These are phyloP conservation scores for Pipistrellus kuhlii DNA, from an alignment of 2,797 vertebrate species.

Conservation along the genomic window DNA sequence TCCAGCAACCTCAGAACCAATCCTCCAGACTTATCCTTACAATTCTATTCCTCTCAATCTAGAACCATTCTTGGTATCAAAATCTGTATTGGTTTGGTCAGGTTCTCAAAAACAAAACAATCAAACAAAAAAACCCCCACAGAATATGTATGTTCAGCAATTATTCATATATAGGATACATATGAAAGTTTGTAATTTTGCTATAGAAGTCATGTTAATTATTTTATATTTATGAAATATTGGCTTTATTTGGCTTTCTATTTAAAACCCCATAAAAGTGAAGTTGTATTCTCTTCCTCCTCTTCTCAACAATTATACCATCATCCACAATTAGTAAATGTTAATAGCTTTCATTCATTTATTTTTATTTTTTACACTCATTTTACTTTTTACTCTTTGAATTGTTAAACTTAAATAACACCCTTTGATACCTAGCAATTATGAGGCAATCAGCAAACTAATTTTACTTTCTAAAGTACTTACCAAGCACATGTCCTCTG, in stretches of 20 bases:
- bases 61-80: no score
- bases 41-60: not conserved
- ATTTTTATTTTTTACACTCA: not conserved
- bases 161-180: not conserved
- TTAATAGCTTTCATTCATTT: not conserved
- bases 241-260: not conserved
- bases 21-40: not conserved
- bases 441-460: conserved; percentile 30
- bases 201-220: not conserved
- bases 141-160: not conserved
- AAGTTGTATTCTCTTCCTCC: not conserved
- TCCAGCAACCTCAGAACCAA: not conserved
- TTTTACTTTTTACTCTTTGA: conserved; percentile 14
- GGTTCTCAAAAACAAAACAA: no score
- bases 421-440: not conserved
- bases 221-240: conserved; percentile 5
- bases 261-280: not conserved
- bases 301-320: not conserved
- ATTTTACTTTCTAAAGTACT: conserved; percentile 45
- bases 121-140: no score
- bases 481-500: conserved; percentile 13
- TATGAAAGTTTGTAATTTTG: not conserved
- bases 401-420: conserved; percentile 52
- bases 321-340: not conserved
- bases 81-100: no score